Evolutionary conservation across 2,888 invertebrate species (phyloP).

Genomic region (Sceliomorpha sp.): DNA sequence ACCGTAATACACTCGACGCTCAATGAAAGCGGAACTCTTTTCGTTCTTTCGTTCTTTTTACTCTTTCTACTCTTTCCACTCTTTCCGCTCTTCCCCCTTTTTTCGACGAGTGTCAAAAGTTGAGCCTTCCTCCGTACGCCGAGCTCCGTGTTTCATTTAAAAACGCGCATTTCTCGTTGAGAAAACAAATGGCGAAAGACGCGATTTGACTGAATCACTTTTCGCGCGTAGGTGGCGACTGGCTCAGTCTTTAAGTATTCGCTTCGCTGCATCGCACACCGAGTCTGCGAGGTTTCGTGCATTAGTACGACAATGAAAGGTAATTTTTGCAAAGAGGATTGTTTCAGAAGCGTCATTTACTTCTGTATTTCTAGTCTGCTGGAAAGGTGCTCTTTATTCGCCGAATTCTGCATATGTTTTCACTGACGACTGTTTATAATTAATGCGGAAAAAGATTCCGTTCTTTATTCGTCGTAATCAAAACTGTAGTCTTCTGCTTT

Average conservation of each 20-base stretch:
- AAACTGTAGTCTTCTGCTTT: no score
- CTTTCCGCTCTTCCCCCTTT: no score
- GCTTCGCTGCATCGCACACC: conserved; percentile 28
- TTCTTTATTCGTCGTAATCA: no score
- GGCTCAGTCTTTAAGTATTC: conserved; percentile 24
- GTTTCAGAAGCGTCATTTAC: conserved; percentile 4
- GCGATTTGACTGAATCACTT: conserved; percentile 23
- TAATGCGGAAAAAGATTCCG: no score
- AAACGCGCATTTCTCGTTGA: conserved; percentile 7
- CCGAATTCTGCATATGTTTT: neutral
- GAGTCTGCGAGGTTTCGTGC: conserved; percentile 11
- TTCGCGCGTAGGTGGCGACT: conserved; percentile 9
- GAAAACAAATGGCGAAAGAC: conserved; percentile 20
- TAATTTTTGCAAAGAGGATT: conserved; percentile 15
- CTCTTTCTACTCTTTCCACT: no score
- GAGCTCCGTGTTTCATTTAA: conserved; percentile 12
- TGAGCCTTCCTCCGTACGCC: conserved; percentile 8
- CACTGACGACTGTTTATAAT: no score
- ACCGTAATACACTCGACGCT: conserved; percentile 12
- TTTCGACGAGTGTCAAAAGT: conserved; percentile 32
- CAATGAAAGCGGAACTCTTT: conserved; percentile 36
- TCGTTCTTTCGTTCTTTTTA: no score
- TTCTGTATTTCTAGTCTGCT: neutral
- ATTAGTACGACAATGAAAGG: conserved; percentile 15
- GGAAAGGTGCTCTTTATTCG: neutral